Conservation (phyloP, 2,797 vertebrate genomes). For the Margarornis squamiger region DNA sequence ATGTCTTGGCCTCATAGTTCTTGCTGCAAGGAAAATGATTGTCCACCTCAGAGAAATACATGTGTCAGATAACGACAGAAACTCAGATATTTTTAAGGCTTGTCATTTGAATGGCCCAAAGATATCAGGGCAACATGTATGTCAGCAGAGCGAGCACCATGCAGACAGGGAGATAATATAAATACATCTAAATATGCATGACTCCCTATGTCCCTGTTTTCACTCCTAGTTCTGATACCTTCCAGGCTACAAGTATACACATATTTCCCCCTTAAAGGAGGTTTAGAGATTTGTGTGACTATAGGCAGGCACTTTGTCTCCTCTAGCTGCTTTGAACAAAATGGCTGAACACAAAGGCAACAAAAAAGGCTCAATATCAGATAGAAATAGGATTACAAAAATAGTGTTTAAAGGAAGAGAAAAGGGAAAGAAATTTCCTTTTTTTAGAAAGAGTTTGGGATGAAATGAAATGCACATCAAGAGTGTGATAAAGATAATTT, state of each 20-base stretch:
- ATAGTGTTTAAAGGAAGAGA: neutral
- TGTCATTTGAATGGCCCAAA: neutral
- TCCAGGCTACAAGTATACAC: neutral
- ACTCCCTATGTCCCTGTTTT: fast-evolving
- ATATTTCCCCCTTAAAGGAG: neutral
- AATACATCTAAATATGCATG: neutral
- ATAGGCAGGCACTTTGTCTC: neutral
- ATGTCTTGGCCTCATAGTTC: neutral
- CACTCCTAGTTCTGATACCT: neutral
- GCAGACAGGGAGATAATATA: neutral
- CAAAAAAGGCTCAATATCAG: neutral
- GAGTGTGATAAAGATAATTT: neutral
- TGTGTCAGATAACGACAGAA: neutral
- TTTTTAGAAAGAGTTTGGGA: neutral
- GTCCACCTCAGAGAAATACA: neutral
- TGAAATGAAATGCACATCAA: neutral
- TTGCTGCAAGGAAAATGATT: neutral
- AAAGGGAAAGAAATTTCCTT: neutral
- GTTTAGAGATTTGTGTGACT: neutral
- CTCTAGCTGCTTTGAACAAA: neutral
- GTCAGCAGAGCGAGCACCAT: neutral
- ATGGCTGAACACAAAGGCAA: neutral
- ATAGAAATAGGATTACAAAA: neutral
- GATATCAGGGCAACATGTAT: neutral
- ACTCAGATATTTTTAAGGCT: neutral